Evolutionary conservation across 1,140 invertebrate species (phyloP), one percentile per base, ranked within the genome.

Genomic region (Brachystomella parvula): DNA sequence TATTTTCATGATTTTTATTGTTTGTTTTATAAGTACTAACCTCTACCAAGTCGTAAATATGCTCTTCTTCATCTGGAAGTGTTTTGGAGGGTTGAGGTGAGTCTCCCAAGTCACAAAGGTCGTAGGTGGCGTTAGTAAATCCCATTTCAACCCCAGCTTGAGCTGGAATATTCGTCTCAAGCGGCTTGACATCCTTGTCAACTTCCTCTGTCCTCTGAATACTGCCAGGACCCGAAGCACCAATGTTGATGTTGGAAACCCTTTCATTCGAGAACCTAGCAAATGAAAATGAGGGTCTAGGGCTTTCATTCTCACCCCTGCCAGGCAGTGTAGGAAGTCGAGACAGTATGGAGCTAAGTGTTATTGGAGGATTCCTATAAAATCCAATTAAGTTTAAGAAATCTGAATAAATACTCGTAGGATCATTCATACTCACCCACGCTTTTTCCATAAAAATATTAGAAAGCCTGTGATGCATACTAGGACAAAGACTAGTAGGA

Each of bases 191-290:
- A 28, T 69, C 62, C 21, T 47, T 59, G 64, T 72, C 71, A 19
- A 72, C 71, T 56, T 63, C 47, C 29, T 72, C 71, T 2, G 67
- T 61, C 39, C 71, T 57, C 26, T 63, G 28, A 17, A 66, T 58
- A 35, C 31, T 44, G 21, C 61, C 44, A 29, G 61, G 31, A 65
- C 12, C 21, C n/a, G 59, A 24, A n/a, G 44, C 44, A 9, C 66
- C 66, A 19, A 73, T 67, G 47, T 70, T 73, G 49, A 71, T 24
- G 19, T 60, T 44, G 35, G 71, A 73, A 19, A 71, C 61, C 12
- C 71, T 58, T 32, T 73, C 71, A 39, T 73, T 73, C 1, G 61
- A 30, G 47, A 73, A 73, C 17, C 71, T 49, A 15, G 68, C 68
- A 58, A 73, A 73, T 9, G 60, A 64, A 65, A 73, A 73, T 17